These are phyloP conservation scores for Sturnus vulgaris DNA, from an alignment of 2,113 vertebrate species.

Conservation along the genomic window DNA sequence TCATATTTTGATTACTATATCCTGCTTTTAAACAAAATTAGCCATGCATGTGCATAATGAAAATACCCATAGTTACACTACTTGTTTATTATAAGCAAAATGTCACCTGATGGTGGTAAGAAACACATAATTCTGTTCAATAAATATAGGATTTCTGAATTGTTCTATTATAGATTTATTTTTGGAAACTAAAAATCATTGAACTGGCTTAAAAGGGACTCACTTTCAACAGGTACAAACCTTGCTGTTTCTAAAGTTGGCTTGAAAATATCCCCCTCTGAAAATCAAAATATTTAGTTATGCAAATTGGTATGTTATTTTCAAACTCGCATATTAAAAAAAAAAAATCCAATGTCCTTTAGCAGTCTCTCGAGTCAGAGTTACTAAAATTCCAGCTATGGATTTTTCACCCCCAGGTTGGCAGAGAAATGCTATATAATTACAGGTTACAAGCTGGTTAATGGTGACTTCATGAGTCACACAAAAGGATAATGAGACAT, in stretches of 20 bases:
- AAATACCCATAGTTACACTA: neutral
- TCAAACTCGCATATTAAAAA: neutral
- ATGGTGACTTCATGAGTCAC: conserved; percentile 12
- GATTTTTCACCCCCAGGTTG: neutral
- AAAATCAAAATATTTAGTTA: neutral
- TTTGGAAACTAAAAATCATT: neutral
- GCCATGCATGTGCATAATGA: neutral
- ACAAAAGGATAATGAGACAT: neutral
- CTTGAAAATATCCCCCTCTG: neutral
- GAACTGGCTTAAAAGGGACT: neutral
- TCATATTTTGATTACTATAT: neutral
- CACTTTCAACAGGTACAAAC: neutral
- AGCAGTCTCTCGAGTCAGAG: neutral
- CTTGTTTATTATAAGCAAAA: neutral
- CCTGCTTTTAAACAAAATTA: neutral
- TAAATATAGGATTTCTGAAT: neutral
- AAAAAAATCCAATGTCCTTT: neutral
- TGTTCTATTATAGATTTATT: neutral
- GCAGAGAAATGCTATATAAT: neutral
- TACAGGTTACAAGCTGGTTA: neutral
- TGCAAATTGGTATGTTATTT: neutral
- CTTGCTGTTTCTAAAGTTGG: neutral
- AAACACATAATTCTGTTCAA: neutral
- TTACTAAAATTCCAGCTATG: neutral
- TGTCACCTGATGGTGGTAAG: neutral